Conservation (phyloP, 2,888 invertebrate species). For the Hydroisotoma schaefferi region DNA sequence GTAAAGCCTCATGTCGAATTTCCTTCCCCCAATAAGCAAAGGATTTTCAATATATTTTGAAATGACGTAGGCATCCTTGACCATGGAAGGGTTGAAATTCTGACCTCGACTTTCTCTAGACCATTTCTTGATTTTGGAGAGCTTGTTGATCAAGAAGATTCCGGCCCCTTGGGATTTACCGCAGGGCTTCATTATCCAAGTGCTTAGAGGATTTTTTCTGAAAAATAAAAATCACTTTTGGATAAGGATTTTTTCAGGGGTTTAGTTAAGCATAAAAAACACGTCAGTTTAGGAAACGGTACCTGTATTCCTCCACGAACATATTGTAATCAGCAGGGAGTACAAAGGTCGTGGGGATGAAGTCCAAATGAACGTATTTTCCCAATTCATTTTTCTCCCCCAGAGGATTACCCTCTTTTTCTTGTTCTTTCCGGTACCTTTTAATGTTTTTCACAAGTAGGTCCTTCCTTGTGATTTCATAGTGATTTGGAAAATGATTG, state of each 20-base stretch:
- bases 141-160: slow-evolving; percentile 90
- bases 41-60: slow-evolving; percentile 86
- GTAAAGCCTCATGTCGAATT: slow-evolving; percentile 94
- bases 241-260: background rate
- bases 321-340: slow-evolving; percentile 94
- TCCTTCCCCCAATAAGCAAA: slow-evolving; percentile 84
- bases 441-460: slow-evolving; percentile 93
- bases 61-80: slow-evolving; percentile 90
- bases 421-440: slow-evolving; percentile 85
- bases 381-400: slow-evolving; percentile 74
- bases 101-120: slow-evolving; percentile 80
- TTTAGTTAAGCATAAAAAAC: background rate
- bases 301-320: slow-evolving; percentile 91
- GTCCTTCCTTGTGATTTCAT: slow-evolving; percentile 92
- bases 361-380: slow-evolving; percentile 78
- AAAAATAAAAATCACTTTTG: background rate
- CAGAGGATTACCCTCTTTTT: slow-evolving; percentile 80
- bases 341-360: slow-evolving; percentile 89
- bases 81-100: slow-evolving; percentile 71
- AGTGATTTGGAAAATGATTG: slow-evolving; percentile 95
- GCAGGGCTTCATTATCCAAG: slow-evolving; percentile 93
- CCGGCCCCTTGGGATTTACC: slow-evolving; percentile 93
- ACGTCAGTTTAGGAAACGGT: background rate
- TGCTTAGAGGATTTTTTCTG: slow-evolving; percentile 80
- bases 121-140: slow-evolving; percentile 89